Evolutionary conservation across 2,113 vertebrate species (phyloP), one percentile per base, ranked within the genome.

Genomic region (Phalacrocorax aristotelis): DNA sequence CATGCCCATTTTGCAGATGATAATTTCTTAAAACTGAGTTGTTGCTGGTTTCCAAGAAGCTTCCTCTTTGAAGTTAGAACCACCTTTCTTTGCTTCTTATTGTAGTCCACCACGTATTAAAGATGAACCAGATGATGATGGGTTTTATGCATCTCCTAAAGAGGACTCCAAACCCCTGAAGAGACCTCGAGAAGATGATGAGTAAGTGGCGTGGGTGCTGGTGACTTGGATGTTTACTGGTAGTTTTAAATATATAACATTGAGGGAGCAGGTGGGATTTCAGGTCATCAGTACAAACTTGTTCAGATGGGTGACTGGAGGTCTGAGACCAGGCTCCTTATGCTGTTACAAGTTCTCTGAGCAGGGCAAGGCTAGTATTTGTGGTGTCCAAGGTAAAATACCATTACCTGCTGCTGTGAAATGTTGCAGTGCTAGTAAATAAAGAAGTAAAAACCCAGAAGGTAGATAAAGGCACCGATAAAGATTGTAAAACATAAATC

Each of bases 41-140:
- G 13, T 69, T 92, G 21, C 68, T 76, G 36, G 11, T 79, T 92
- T 93, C 52, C 26, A 48, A 52, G n/a, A 49, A 65, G 22, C 11
- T 38, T 72, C 11, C 11, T 65, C 18, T 83, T 68, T 87, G 46
- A 88, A 70, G 61, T 78, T 42, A 62, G 51, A 77, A 55, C 42
- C 22, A 13, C 6, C 26, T 69, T 91, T 58, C 26, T 78, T 60
- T 92, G 40, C 27, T 95, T 96, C 54, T 80, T 83, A 81, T 49
- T 77, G 36, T 95, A 99, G 99, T 95, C 99, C 99, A 11, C 98
- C 97, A 30, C 98, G 97, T 85, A 98, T 99, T 96, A 99, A 99
- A 97, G 98, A 98, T 52, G 99, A 99, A 92, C 98, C 98, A 52
- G 99, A 99, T 84, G 99, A 98, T 96, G 98, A 99, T 61, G 98